A percentile compares a stretch with the other conserved stretches of the same genome.
These are phyloP conservation scores for Aricia artaxerxes DNA, from an alignment of 2,888 invertebrate genomes.

Conservation along the genomic window DNA sequence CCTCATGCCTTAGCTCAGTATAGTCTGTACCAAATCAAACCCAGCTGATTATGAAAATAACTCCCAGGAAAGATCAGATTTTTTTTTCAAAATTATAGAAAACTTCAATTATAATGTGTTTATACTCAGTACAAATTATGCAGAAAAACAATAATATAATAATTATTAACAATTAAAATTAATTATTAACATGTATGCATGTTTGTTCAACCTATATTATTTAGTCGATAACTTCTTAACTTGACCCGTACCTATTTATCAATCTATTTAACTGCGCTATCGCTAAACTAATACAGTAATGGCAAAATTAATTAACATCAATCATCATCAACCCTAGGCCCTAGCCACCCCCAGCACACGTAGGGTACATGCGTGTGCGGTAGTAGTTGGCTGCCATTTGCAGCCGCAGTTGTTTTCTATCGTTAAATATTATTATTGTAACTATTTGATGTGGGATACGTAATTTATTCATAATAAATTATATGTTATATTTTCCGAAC, in stretches of 20 bases:
- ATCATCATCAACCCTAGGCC: neutral
- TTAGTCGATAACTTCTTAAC: constrained; percentile 12
- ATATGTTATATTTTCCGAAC: neutral
- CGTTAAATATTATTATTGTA: too few relatives aligned
- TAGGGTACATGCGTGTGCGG: neutral
- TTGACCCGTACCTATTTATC: constrained; percentile 8
- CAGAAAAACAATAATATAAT: too few relatives aligned
- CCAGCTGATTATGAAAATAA: too few relatives aligned
- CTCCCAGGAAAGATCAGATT: too few relatives aligned
- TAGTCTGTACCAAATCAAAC: too few relatives aligned
- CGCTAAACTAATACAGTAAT: constrained; percentile 6
- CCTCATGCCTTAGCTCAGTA: too few relatives aligned
- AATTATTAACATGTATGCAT: neutral
- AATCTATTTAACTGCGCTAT: constrained; percentile 15
- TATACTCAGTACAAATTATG: too few relatives aligned
- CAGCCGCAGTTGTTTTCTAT: neutral
- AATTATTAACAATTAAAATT: neutral
- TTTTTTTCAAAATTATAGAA: too few relatives aligned
- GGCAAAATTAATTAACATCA: neutral
- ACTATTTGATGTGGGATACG: too few relatives aligned
- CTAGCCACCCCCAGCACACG: neutral
- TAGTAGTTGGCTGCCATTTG: neutral
- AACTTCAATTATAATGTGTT: too few relatives aligned
- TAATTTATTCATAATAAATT: neutral
- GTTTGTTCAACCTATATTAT: neutral